A percentile compares a stretch with the other conserved stretches of the same genome.
Evolutionary conservation across 37 sponge, comb jelly and placozoan species (phyloP).

Genomic region (Beroe forskalii): DNA sequence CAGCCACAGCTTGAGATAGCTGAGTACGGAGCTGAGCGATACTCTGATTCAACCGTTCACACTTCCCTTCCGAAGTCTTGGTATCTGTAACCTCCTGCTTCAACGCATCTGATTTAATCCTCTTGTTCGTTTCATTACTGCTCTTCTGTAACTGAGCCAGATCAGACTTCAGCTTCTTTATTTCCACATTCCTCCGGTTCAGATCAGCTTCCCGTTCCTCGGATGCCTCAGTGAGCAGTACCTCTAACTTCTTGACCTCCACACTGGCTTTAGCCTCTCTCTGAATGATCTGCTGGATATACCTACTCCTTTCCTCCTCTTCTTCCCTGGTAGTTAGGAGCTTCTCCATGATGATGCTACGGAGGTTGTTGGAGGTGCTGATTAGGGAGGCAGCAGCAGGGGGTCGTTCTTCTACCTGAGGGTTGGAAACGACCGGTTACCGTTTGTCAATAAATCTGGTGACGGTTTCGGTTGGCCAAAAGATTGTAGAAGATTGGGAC

Average conservation of each 20-base stretch:
- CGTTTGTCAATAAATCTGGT: too few species aligned
- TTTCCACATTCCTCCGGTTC: constrained; percentile 58
- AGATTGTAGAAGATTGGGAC: too few species aligned
- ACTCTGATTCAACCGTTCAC: constrained; percentile 68
- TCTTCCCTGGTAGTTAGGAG: constrained; percentile 82
- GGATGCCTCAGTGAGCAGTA: constrained; percentile 73
- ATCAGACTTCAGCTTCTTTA: constrained; percentile 72
- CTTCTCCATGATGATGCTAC: constrained; percentile 70
- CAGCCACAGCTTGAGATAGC: constrained; percentile 67
- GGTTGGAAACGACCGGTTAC: too few species aligned
- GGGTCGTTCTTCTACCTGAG: constrained; percentile 54
- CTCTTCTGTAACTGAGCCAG: constrained; percentile 73
- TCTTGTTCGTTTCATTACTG: constrained; percentile 74
- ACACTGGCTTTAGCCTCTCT: constrained; percentile 67
- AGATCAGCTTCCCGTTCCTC: constrained; percentile 67
- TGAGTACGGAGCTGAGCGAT: constrained; percentile 73
- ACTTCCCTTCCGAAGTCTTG: constrained; percentile 62
- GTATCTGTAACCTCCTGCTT: constrained; percentile 71
- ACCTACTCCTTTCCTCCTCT: constrained; percentile 72
- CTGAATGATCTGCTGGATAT: constrained; percentile 69
- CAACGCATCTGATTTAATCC: constrained; percentile 70
- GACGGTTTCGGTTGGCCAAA: too few species aligned
- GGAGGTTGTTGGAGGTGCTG: constrained; percentile 30
- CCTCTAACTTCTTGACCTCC: constrained; percentile 75
- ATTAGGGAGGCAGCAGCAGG: constrained; percentile 42